A percentile compares a stretch with the other conserved stretches of the same genome.
phyloP scores from a whole-genome alignment of 2,797 vertebrate genomes.

The Malurus splendens region DNA sequence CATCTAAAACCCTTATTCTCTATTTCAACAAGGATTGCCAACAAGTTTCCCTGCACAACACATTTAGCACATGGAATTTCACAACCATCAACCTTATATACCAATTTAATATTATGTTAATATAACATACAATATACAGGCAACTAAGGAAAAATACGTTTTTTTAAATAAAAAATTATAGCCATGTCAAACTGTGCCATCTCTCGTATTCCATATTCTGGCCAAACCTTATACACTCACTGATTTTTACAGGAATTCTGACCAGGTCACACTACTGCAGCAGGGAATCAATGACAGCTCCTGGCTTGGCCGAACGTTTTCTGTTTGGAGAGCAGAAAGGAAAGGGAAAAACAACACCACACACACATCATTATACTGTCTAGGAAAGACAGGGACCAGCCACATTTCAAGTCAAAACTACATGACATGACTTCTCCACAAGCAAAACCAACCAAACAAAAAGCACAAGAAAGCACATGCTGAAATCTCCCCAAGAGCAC shows the following conservation, averaged over 20 bases:
- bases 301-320: constrained; percentile 91
- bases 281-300: constrained; percentile 89
- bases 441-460: background rate
- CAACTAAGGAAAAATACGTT: constrained; percentile 40
- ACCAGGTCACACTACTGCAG: constrained; percentile 80
- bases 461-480: background rate
- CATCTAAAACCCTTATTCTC: background rate
- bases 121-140: constrained; percentile 53
- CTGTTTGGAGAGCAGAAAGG: constrained; percentile 75
- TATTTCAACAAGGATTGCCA: background rate
- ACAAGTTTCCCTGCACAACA: constrained; percentile 19
- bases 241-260: constrained; percentile 52
- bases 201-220: constrained; percentile 36
- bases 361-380: constrained; percentile 17
- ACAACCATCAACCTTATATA: constrained; percentile 22
- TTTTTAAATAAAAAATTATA: constrained; percentile 36
- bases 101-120: constrained; percentile 45
- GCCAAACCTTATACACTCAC: constrained; percentile 37
- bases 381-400: background rate
- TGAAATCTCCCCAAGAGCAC: background rate
- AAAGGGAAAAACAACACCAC: constrained; percentile 15
- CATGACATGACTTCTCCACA: background rate
- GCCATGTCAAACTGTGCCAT: constrained; percentile 26
- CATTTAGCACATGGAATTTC: constrained; percentile 5
- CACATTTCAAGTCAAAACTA: background rate